Conservation (phyloP, 2,888 invertebrate species). For the Eledone cirrhosa region DNA sequence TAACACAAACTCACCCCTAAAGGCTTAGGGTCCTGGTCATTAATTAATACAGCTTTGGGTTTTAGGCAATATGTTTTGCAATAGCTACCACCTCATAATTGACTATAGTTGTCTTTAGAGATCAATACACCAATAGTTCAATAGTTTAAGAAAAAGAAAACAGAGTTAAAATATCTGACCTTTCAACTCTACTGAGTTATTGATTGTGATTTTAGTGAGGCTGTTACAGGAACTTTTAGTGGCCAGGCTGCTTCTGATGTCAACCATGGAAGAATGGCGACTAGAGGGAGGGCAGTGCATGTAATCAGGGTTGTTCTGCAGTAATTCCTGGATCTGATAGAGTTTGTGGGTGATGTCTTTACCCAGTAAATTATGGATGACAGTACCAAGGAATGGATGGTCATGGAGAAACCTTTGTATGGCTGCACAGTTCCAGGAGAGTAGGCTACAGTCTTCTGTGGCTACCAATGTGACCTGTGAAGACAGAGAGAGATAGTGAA, state of each 20-base stretch:
- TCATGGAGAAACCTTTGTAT: conserved; percentile 79
- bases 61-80: too few relatives aligned
- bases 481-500: too few relatives aligned
- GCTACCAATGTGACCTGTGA: conserved; percentile 80
- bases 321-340: conserved; percentile 69
- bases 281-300: conserved; percentile 39
- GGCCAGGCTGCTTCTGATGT: conserved; percentile 49
- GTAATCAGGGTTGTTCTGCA: conserved; percentile 46
- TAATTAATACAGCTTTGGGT: too few relatives aligned
- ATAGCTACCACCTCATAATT: too few relatives aligned
- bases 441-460: conserved; percentile 79
- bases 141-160: too few relatives aligned
- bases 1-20: too few relatives aligned
- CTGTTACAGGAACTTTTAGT: conserved; percentile 40
- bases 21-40: too few relatives aligned
- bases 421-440: conserved; percentile 83
- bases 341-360: conserved; percentile 85
- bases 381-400: conserved; percentile 78
- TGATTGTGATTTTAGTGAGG: conserved; percentile 41
- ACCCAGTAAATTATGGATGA: conserved; percentile 81
- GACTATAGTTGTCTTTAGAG: too few relatives aligned
- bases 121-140: too few relatives aligned
- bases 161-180: too few relatives aligned
- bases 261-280: conserved; percentile 54
- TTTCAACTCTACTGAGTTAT: conserved; percentile 39